phyloP scores from a whole-genome alignment of 2,797 vertebrate species.

The Bovichtus diacanthus region DNA sequence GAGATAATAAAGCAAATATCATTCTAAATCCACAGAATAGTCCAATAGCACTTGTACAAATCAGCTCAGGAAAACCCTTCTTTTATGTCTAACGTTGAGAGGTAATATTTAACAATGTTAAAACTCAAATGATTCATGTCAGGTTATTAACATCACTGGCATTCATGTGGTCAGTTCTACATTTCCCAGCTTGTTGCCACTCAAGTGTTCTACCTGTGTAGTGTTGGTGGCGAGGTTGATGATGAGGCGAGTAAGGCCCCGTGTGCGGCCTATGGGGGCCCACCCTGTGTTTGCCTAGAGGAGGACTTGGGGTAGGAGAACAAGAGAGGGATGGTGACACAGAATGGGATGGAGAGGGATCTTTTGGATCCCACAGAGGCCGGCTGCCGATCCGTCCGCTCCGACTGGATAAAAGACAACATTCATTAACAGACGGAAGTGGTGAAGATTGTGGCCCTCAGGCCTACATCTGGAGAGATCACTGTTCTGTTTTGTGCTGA shows the following conservation, averaged over 20 bases:
- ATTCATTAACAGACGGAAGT: neutral
- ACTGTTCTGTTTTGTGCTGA: neutral
- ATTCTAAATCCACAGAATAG: neutral
- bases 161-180: neutral
- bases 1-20: neutral
- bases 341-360: constrained; percentile 53
- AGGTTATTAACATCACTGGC: neutral
- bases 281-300: constrained; percentile 34
- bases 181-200: neutral
- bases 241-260: constrained; percentile 42
- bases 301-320: constrained; percentile 53
- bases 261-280: constrained; percentile 17
- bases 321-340: constrained; percentile 52
- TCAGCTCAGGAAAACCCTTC: neutral
- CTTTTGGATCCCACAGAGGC: constrained; percentile 48
- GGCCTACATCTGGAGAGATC: neutral
- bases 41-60: neutral
- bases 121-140: neutral
- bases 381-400: constrained; percentile 50
- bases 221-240: constrained; percentile 20
- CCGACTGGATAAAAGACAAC: constrained; percentile 36
- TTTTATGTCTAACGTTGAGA: neutral
- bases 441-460: neutral
- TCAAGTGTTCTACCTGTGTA: constrained; percentile 51
- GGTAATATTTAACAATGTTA: too few species aligned